Evolutionary conservation across 2,797 vertebrate species (phyloP), one percentile per base, ranked within the genome.

Genomic region (Calcarius lapponicus): DNA sequence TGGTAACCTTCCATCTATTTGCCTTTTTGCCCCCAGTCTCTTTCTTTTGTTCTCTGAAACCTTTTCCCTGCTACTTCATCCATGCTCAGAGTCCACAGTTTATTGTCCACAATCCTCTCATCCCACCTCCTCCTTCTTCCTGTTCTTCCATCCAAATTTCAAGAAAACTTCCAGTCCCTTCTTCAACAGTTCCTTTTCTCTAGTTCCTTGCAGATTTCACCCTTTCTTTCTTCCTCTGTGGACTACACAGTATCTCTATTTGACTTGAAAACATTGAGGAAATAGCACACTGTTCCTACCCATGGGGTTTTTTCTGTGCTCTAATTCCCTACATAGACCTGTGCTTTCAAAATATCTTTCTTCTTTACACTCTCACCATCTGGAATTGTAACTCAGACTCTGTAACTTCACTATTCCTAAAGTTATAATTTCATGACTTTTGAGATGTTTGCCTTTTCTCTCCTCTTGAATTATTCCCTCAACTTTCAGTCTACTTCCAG

Each of bases 301-400:
- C 6, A 2, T 19, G 20, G 4, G 2, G 1, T 36, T 40, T 25
- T 34, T 36, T 32, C 48, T 65, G 60, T 42, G 12, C 19, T 87
- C 26, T 21, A 45, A 66, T 62, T 53, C 42, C n/a, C 34, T 36
- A 20, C 16, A 6, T 0, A 0, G 9, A 53, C 6, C 28, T 90
- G 74, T 60, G 36, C 29, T 76, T 83, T 84, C 51, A 73, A 40
- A 9, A 28, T 0, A 8, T 10, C 17, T 62, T 81, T 81, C 79
- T 84, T 80, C 54, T 13, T 56, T 34, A 58, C 13, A 29, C 11
- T 70, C 19, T 64, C n/a, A 43, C 19, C 11, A 9, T 14, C 69
- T 69, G 32, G 36, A 73, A 86, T 29, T 29, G 8, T 17, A 53
- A 54, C n/a, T 53, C 40, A 14, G 47, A 18, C 40, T 88, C 36